Evolutionary conservation across 2,113 vertebrate species (phyloP).

Genomic region (Takifugu bimaculatus): DNA sequence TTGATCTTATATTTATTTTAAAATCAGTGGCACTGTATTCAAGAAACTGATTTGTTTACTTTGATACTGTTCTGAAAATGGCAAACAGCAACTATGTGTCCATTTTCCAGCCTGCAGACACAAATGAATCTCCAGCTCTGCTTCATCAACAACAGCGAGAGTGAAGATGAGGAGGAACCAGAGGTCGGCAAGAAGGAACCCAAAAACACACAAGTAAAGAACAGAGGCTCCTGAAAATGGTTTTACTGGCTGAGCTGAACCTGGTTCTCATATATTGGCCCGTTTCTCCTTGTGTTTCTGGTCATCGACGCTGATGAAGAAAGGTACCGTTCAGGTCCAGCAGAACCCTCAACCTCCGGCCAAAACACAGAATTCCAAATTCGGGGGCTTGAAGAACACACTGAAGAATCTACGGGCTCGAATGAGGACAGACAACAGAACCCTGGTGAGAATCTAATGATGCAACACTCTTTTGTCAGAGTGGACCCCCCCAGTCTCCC

Average conservation of each 20-base stretch:
- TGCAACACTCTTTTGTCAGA: neutral
- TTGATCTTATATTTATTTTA: no score
- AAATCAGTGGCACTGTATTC: no score
- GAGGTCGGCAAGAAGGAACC: conserved; percentile 22
- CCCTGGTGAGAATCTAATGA: conserved; percentile 27
- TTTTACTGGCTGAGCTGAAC: neutral
- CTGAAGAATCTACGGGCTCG: conserved; percentile 65
- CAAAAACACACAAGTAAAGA: conserved; percentile 42
- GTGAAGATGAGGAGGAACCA: conserved; percentile 67
- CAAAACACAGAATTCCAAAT: conserved; percentile 46
- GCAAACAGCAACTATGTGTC: no score
- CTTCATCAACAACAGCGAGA: conserved; percentile 78
- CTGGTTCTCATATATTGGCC: neutral
- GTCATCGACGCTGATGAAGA: conserved; percentile 23
- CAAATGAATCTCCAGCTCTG: conserved; percentile 77
- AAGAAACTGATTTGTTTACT: no score
- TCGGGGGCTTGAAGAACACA: conserved; percentile 62
- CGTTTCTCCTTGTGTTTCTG: conserved; percentile 3
- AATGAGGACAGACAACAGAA: conserved; percentile 54
- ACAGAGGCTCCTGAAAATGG: neutral
- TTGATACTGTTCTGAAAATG: no score
- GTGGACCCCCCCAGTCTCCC: no score
- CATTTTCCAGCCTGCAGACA: conserved; percentile 62
- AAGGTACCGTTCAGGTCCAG: conserved; percentile 13
- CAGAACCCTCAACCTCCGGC: conserved; percentile 29